phyloP scores from a whole-genome alignment of 2,888 invertebrate genomes.

The Rhaphigaster nebulosa region DNA sequence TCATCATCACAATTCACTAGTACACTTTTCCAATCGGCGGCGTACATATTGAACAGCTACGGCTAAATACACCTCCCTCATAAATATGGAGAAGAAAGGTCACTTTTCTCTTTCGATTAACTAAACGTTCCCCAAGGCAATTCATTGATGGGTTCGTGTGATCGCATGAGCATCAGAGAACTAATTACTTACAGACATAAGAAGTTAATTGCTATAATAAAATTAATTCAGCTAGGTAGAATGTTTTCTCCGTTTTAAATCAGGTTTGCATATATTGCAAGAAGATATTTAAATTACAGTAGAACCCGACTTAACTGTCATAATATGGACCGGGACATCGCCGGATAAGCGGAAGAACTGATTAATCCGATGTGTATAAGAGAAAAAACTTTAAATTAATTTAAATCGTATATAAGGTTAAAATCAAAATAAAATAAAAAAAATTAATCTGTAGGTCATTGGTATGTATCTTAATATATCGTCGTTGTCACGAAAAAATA shows the following conservation, averaged over 20 bases:
- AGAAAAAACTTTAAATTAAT: too few species aligned
- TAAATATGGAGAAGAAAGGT: conserved; percentile 22
- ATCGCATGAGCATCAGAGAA: neutral
- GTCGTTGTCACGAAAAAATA: too few species aligned
- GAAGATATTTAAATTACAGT: neutral
- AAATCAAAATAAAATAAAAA: too few species aligned
- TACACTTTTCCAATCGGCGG: neutral
- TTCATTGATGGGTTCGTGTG: neutral
- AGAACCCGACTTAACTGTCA: too few species aligned
- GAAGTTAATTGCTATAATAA: neutral
- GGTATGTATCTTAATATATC: too few species aligned
- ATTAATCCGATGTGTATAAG: too few species aligned
- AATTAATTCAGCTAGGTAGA: neutral
- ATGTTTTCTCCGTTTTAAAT: neutral
- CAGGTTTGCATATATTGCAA: neutral
- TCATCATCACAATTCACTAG: neutral
- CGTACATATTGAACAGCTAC: conserved; percentile 30
- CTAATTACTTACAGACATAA: neutral
- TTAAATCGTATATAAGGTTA: too few species aligned
- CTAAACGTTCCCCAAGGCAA: neutral
- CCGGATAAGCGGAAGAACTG: too few species aligned
- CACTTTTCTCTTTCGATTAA: conserved; percentile 19
- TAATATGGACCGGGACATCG: too few species aligned
- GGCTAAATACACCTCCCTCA: conserved; percentile 26
- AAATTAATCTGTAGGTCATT: too few species aligned